Evolutionary conservation across 1,140 invertebrate species (phyloP), one percentile per base, ranked within the genome.

Genomic region (Lysiphlebus fabarum): DNA sequence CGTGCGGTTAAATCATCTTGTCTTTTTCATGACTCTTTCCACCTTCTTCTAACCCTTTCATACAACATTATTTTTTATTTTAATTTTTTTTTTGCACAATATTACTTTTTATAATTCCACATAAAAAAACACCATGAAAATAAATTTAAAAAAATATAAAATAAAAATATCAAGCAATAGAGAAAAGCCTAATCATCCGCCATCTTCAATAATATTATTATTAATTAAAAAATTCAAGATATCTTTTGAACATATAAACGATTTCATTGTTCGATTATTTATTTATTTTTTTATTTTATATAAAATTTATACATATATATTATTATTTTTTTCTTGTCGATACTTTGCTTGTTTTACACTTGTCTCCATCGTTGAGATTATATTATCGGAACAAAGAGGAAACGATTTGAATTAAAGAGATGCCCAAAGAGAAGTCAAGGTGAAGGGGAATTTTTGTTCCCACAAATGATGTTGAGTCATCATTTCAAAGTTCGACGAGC

Each of bases 381-480:
- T 8, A 37, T 36, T 38, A 36, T 38, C 33, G 9, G 12, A 34
- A 51, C 33, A 47, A 47, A 47, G 40, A 11, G 40, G 40, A 11
- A 41, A 9, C 11, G 40, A 11, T 41, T 7, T 7, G 40, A 11
- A 9, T 41, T 9, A 9, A 41, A 41, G 40, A 43, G 42, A 43
- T 43, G 42, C 33, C 36, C 26, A 50, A 36, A 50, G 48, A 50
- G 26, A 33, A 33, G 37, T 50, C 34, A 33, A 36, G 48, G 36
- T 34, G 48, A 50, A 36, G n/a, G 34, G 34, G 65, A 62, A 67
- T 72, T 77, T 73, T 70, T 67, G 71, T 79, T 79, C 76, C 75
- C 75, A 78, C 74, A 78, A 77, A 72, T 75, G 72, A 75, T 68
- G 75, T 72, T 69, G 74, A 77, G 74, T 78, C 76, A 78, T 76